Percentiles rank a stretch among this genome's conserved stretches.
Conservation (phyloP, 2,888 invertebrate genomes). For the Drosophila peninsularis region DNA sequence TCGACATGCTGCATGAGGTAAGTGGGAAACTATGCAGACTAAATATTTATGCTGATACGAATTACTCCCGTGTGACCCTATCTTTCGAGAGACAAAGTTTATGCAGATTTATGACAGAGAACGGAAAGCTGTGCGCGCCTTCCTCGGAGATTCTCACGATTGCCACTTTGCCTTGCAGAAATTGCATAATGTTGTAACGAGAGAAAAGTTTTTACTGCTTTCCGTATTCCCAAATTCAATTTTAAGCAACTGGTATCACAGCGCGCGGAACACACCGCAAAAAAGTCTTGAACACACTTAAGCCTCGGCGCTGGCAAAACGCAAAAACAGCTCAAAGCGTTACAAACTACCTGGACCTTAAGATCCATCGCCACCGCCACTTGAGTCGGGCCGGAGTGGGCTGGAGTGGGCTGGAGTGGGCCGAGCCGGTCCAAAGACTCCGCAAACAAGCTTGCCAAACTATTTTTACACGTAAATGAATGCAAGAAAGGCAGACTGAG, state of each 20-base stretch:
- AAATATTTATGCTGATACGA: neutral
- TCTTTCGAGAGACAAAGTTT: conserved; percentile 1
- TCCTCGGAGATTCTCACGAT: conserved; percentile 21
- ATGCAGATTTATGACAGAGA: conserved; percentile 7
- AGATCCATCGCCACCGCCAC: conserved; percentile 31
- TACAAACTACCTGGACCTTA: conserved; percentile 42
- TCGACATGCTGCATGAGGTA: conserved; percentile 84
- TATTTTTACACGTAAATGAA: conserved; percentile 76
- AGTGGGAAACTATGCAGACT: conserved; percentile 33
- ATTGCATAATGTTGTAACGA: conserved; percentile 10
- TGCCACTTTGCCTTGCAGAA: conserved; percentile 19
- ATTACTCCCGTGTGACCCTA: neutral
- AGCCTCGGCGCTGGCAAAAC: conserved; percentile 31
- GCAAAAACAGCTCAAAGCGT: conserved; percentile 43
- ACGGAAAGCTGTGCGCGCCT: neutral
- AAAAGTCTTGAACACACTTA: conserved; percentile 52
- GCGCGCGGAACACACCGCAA: conserved; percentile 33
- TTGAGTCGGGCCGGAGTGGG: conserved; percentile 17
- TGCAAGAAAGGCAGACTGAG: conserved; percentile 38
- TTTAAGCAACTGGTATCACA: conserved; percentile 32
- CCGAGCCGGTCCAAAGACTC: conserved; percentile 12
- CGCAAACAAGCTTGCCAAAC: conserved; percentile 52
- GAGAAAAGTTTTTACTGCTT: conserved; percentile 17
- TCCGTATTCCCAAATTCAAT: conserved; percentile 44
- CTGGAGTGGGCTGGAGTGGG: neutral